Conservation (phyloP, 2,113 vertebrate genomes). For the Marmota monax region DNA sequence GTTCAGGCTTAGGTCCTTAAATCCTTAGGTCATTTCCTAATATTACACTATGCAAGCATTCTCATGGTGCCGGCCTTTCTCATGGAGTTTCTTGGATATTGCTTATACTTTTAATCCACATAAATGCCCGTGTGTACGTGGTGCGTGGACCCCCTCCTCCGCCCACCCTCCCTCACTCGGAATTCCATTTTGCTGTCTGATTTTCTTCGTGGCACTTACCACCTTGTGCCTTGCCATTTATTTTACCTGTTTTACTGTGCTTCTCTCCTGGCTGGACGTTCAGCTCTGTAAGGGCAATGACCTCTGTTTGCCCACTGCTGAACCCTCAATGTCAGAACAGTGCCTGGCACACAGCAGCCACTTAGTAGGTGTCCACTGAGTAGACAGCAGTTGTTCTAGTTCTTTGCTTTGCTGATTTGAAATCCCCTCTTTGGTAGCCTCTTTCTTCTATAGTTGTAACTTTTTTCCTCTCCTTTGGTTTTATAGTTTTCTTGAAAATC, state of each 20-base stretch:
- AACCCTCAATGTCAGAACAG: not conserved
- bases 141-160: not conserved
- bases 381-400: not conserved
- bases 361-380: not conserved
- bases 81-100: not conserved
- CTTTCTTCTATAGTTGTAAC: not conserved
- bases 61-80: not conserved
- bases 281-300: not conserved
- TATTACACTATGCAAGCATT: not conserved
- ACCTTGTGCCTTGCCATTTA: not conserved
- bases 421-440: not conserved
- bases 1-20: not conserved
- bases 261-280: not conserved
- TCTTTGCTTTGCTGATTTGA: not conserved
- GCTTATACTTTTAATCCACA: not conserved
- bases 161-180: not conserved
- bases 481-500: not conserved
- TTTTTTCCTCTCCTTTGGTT: not conserved
- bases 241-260: not conserved
- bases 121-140: not conserved
- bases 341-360: not conserved
- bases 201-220: not conserved
- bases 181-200: not conserved
- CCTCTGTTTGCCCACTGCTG: not conserved
- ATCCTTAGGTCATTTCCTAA: not conserved